phyloP scores from a whole-genome alignment of 1,140 invertebrate species.

The Pemphigus obesinymphae region DNA sequence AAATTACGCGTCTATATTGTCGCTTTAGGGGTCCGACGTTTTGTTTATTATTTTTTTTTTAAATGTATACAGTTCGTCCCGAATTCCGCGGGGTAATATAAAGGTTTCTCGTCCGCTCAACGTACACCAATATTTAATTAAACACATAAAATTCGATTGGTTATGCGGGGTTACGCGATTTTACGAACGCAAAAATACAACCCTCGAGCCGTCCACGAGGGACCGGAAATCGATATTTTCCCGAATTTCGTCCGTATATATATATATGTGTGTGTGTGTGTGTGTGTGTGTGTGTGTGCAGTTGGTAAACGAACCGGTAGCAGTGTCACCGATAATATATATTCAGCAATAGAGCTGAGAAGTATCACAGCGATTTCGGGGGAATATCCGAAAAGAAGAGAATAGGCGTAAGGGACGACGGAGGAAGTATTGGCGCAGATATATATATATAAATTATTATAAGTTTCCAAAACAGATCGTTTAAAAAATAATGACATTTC shows the following conservation, averaged over 20 bases:
- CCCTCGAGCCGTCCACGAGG: neutral
- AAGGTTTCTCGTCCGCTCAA: neutral
- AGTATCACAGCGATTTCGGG: too few relatives aligned
- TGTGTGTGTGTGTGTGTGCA: too few relatives aligned
- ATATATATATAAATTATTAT: too few relatives aligned
- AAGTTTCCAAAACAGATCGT: too few relatives aligned
- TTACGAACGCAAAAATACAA: conserved; percentile 15
- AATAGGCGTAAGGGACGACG: too few relatives aligned
- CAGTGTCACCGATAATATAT: neutral
- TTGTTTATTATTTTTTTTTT: neutral
- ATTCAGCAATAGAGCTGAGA: too few relatives aligned
- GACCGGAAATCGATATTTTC: conserved; percentile 15
- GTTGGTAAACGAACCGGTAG: neutral
- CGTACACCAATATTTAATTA: conserved; percentile 13
- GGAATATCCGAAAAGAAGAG: too few relatives aligned
- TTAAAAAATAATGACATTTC: too few relatives aligned
- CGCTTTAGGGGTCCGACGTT: neutral
- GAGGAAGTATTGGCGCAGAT: too few relatives aligned
- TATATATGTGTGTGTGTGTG: too few relatives aligned
- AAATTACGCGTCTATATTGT: neutral
- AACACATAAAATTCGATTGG: neutral
- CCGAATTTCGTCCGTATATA: neutral
- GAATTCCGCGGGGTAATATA: neutral
- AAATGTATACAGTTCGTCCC: neutral
- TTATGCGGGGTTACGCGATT: neutral